These are phyloP conservation scores for Tenthredo livida DNA, from an alignment of 2,888 invertebrate genomes.

Conservation along the genomic window DNA sequence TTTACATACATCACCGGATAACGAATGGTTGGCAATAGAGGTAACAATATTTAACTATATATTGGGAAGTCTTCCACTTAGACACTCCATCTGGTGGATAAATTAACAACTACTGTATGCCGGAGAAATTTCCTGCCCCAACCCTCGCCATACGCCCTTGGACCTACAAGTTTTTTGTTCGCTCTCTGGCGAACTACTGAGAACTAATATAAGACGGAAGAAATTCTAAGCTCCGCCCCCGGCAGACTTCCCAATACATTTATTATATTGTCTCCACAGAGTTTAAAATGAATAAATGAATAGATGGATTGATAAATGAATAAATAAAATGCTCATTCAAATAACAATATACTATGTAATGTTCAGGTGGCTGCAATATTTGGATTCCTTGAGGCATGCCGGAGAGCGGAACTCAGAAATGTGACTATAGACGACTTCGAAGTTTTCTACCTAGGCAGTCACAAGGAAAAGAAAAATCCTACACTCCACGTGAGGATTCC, in stretches of 20 bases:
- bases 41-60: background rate
- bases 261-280: background rate
- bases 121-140: no score
- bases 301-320: background rate
- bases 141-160: no score
- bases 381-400: constrained; percentile 4
- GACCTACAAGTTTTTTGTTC: no score
- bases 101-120: no score
- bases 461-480: constrained; percentile 22
- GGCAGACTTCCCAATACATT: no score
- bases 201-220: no score
- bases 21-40: constrained; percentile 22
- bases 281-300: background rate
- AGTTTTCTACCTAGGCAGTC: background rate
- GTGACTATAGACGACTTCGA: background rate
- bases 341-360: constrained; percentile 6
- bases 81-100: no score
- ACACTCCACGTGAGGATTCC: constrained; percentile 4
- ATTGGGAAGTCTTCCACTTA: no score
- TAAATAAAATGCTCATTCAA: background rate
- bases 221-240: no score
- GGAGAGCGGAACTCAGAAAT: constrained; percentile 9
- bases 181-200: no score
- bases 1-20: background rate
- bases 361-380: constrained; percentile 4